Evolutionary conservation across 2,797 vertebrate genomes (phyloP).

Genomic region (Heliangelus exortis): DNA sequence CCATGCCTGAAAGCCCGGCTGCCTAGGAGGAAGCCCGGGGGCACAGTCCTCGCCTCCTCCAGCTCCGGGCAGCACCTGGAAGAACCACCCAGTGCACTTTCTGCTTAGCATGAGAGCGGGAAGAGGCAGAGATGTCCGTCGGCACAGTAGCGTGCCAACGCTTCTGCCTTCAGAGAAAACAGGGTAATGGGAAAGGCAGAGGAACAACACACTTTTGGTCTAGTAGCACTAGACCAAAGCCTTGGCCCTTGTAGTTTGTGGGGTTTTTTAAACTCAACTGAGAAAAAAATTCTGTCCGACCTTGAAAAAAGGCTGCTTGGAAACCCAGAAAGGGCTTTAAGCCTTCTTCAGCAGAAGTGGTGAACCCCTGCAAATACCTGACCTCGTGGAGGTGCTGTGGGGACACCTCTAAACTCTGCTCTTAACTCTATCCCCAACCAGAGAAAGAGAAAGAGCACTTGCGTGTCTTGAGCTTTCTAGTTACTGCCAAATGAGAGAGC

Average conservation of each 20-base stretch:
- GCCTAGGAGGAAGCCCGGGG: neutral
- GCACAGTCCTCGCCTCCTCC: neutral
- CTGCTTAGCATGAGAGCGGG: neutral
- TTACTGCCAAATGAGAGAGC: neutral
- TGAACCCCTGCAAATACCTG: neutral
- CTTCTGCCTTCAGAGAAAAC: neutral
- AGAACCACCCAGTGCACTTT: slow-evolving; percentile 57
- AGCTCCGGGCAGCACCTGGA: slow-evolving; percentile 42
- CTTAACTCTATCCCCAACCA: neutral
- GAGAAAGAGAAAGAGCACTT: neutral
- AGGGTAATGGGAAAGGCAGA: neutral
- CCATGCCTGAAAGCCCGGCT: neutral
- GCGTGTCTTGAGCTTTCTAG: neutral
- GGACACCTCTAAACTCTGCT: neutral
- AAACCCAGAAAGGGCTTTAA: neutral
- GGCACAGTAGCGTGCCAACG: neutral
- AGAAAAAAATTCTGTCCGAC: neutral
- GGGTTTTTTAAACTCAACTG: neutral
- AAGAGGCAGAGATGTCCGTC: neutral
- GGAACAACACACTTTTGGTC: neutral
- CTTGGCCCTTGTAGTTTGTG: neutral
- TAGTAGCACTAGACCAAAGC: neutral
- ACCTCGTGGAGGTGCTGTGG: neutral
- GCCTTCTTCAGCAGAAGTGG: neutral
- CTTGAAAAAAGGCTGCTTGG: neutral